A percentile compares a stretch with the other conserved stretches of the same genome.
Evolutionary conservation across 1,140 invertebrate genomes (phyloP).

Genomic region (Trinorchestia longiramus): DNA sequence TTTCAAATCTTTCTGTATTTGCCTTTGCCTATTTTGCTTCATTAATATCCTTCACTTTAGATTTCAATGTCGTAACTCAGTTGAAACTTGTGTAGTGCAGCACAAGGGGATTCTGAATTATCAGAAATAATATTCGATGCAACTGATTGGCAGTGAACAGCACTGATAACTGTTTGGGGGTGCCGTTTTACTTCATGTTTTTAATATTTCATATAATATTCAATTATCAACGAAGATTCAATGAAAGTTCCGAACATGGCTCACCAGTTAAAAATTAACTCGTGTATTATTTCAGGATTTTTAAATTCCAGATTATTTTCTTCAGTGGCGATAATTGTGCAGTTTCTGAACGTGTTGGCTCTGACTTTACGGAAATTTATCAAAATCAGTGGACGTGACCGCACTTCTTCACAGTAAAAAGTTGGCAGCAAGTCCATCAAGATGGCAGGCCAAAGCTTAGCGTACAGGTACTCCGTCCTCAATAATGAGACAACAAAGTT

Average conservation of each 20-base stretch:
- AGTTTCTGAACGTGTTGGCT: neutral
- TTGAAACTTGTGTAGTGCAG: neutral
- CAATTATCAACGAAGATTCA: too few species aligned
- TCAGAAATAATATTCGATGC: neutral
- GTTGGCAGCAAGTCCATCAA: neutral
- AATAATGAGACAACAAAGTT: conserved; percentile 57
- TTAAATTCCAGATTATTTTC: neutral
- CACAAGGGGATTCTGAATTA: neutral
- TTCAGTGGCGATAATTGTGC: neutral
- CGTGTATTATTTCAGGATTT: neutral
- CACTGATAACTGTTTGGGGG: too few species aligned
- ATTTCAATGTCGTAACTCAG: neutral
- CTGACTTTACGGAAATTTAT: neutral
- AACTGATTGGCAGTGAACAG: too few species aligned
- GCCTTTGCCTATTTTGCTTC: neutral
- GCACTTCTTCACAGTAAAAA: neutral
- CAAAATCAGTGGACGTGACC: neutral
- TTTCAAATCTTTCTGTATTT: neutral
- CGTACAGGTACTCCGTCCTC: conserved; percentile 11
- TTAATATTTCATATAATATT: too few species aligned
- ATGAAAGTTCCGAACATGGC: too few species aligned
- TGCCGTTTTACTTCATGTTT: too few species aligned
- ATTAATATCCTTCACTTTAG: neutral
- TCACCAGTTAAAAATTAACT: neutral
- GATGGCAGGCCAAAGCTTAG: neutral